Conservation (phyloP, 2,888 invertebrate species). For the Platerodrilus igneus region DNA sequence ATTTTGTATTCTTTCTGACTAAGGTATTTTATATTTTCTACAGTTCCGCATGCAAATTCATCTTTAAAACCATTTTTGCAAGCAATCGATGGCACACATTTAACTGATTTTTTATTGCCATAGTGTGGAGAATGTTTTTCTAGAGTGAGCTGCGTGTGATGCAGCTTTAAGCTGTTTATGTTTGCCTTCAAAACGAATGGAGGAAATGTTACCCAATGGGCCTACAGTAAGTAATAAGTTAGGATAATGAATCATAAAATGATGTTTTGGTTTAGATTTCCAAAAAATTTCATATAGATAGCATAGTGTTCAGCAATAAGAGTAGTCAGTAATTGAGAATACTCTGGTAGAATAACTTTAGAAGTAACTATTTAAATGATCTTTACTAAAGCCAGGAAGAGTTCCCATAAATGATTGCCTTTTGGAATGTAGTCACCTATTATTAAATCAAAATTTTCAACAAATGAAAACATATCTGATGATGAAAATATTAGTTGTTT, state of each 20-base stretch:
- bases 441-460: constrained; percentile 21
- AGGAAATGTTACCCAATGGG: too few relatives aligned
- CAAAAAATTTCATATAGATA: constrained; percentile 7
- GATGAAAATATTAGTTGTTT: constrained; percentile 26
- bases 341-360: neutral
- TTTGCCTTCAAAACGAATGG: too few relatives aligned
- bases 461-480: constrained; percentile 24
- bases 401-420: constrained; percentile 7
- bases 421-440: constrained; percentile 23
- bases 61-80: too few relatives aligned
- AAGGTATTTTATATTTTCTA: too few relatives aligned
- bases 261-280: constrained; percentile 20
- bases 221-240: constrained; percentile 12
- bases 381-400: constrained; percentile 1
- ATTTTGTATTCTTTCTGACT: too few relatives aligned
- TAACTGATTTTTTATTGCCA: too few relatives aligned
- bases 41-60: too few relatives aligned
- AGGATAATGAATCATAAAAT: constrained; percentile 22
- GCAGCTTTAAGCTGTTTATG: too few relatives aligned
- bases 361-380: neutral
- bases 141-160: too few relatives aligned
- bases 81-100: too few relatives aligned
- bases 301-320: constrained; percentile 15
- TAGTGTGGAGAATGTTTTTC: too few relatives aligned
- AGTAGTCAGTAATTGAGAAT: neutral